Conservation (phyloP, 2,888 invertebrate genomes). For the Drosophila infuscata region DNA sequence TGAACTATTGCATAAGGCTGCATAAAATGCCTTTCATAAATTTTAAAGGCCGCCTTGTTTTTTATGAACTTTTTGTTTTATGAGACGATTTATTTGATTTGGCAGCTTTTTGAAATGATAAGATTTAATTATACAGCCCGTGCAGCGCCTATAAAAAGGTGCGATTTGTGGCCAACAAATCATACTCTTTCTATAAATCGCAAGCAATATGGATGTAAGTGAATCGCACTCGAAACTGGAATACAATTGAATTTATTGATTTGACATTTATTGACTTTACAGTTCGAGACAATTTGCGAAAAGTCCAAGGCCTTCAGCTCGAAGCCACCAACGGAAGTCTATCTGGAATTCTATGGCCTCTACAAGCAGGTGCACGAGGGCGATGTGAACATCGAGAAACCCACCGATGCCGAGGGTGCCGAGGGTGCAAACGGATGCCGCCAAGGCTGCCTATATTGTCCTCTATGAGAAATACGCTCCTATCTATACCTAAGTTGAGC, state of each 20-base stretch:
- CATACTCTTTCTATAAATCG: constrained; percentile 55
- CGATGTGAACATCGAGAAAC: constrained; percentile 92
- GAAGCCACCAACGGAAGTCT: constrained; percentile 91
- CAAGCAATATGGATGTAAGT: constrained; percentile 68
- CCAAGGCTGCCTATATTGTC: constrained; percentile 92
- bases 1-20: constrained; percentile 4
- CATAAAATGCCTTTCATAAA: constrained; percentile 18
- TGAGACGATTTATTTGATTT: background rate
- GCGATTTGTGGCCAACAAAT: constrained; percentile 28
- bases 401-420: constrained; percentile 95
- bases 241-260: background rate
- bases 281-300: constrained; percentile 68
- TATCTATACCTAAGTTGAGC: constrained; percentile 84
- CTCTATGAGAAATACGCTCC: constrained; percentile 87
- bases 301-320: constrained; percentile 89
- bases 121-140: constrained; percentile 61
- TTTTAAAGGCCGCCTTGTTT: background rate
- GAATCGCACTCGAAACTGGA: background rate
- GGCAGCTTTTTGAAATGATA: constrained; percentile 36
- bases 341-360: constrained; percentile 92
- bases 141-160: constrained; percentile 61
- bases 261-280: constrained; percentile 11
- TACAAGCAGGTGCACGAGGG: constrained; percentile 94
- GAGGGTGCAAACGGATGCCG: constrained; percentile 89
- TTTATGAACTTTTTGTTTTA: constrained; percentile 1